Evolutionary conservation across 2,113 vertebrate species (phyloP).

Genomic region (Takifugu bimaculatus): DNA sequence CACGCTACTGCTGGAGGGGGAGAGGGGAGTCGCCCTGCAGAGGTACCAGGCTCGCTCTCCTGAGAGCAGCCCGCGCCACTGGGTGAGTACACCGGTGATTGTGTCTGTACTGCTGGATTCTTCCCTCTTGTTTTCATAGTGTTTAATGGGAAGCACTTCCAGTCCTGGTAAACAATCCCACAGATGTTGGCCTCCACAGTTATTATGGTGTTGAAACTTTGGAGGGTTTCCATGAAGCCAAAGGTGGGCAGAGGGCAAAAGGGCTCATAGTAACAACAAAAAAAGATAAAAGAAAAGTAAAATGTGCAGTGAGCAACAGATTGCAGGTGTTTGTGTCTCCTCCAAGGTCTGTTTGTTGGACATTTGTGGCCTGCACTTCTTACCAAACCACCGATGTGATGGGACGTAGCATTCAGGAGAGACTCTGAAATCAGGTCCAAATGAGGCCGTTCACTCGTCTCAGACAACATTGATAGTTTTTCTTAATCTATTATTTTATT

Average conservation of each 20-base stretch:
- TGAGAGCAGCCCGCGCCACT: slow-evolving; percentile 69
- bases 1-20: slow-evolving; percentile 65
- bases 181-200: slow-evolving; percentile 35
- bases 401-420: neutral
- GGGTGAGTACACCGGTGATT: slow-evolving; percentile 66
- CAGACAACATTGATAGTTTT: neutral
- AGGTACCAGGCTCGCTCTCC: slow-evolving; percentile 75
- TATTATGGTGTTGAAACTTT: slow-evolving; percentile 7
- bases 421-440: neutral
- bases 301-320: neutral
- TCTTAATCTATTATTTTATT: neutral
- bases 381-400: neutral
- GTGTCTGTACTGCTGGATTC: neutral
- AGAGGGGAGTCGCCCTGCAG: slow-evolving; percentile 74
- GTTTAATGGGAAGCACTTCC: slow-evolving; percentile 19
- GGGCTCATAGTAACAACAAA: neutral
- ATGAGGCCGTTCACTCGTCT: too few relatives aligned
- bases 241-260: slow-evolving; percentile 5
- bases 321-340: slow-evolving; percentile 16
- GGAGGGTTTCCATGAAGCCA: slow-evolving; percentile 3
- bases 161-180: slow-evolving; percentile 26
- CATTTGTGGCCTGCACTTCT: neutral
- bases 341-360: slow-evolving; percentile 46
- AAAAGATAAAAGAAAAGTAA: slow-evolving; percentile 12
- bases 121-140: neutral